Evolutionary conservation across 2,797 vertebrate genomes (phyloP).

Genomic region (Muraenolepis orangiensis): DNA sequence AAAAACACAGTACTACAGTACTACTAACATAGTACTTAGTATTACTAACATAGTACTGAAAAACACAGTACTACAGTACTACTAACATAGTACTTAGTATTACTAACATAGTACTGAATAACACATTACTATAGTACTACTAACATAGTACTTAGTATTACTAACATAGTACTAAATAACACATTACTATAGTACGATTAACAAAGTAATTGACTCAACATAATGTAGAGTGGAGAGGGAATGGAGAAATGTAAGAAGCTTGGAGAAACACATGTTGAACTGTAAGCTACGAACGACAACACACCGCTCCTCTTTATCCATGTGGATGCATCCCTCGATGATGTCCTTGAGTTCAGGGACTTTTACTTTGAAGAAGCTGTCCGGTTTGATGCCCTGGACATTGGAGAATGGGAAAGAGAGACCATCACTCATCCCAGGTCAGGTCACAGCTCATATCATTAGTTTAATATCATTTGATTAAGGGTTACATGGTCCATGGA

Average conservation of each 20-base stretch:
- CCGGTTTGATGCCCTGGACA: constrained; percentile 90
- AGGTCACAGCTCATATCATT: neutral
- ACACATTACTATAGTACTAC: no score
- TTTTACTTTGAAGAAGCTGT: constrained; percentile 97
- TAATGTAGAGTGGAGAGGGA: neutral
- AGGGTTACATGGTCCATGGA: neutral
- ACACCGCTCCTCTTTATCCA: constrained; percentile 92
- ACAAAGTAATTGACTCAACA: neutral
- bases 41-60: no score
- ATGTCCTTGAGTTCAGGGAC: constrained; percentile 97
- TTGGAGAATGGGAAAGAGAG: neutral
- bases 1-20: no score
- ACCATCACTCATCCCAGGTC: neutral
- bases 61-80: no score
- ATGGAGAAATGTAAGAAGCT: neutral
- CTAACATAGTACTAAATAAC: no score
- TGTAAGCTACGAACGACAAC: no score
- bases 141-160: no score
- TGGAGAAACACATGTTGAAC: no score
- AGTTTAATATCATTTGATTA: neutral
- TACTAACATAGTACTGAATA: no score
- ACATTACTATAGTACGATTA: no score
- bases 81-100: no score
- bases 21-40: no score
- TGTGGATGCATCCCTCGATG: constrained; percentile 96